Conservation (phyloP, 1,140 invertebrate genomes). For the Lordiphosa stackelbergi region DNA sequence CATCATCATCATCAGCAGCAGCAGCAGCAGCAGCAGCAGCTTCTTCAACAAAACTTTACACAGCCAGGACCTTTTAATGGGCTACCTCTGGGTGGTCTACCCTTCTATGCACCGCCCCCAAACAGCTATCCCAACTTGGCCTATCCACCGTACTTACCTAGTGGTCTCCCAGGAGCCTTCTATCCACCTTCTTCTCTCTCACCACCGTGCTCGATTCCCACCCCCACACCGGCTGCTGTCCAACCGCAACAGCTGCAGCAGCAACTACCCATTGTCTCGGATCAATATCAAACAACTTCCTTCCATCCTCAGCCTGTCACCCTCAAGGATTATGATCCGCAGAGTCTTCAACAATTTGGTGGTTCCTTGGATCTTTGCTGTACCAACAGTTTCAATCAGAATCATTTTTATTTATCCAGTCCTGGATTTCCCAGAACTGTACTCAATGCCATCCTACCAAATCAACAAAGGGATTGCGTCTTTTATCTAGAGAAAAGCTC, state of each 20-base stretch:
- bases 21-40: conserved; percentile 21
- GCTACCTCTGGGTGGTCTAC: not conserved
- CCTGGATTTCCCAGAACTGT: conserved; percentile 79
- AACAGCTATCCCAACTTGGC: conserved; percentile 4
- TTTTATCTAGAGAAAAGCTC: conserved; percentile 78
- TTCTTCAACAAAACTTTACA: conserved; percentile 25
- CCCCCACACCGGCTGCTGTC: conserved; percentile 2
- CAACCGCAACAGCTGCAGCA: conserved; percentile 31
- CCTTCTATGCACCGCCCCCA: conserved; percentile 2
- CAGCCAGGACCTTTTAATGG: conserved; percentile 19
- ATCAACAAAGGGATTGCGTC: conserved; percentile 77
- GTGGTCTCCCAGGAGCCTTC: not conserved
- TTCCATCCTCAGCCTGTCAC: conserved; percentile 44
- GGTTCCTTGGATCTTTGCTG: conserved; percentile 76
- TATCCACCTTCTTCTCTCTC: not conserved
- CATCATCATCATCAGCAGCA: conserved; percentile 36
- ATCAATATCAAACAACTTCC: conserved; percentile 51
- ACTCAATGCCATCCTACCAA: conserved; percentile 54
- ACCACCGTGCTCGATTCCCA: conserved; percentile 1
- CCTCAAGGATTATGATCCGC: conserved; percentile 59
- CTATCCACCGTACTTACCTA: not conserved
- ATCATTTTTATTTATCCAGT: conserved; percentile 79
- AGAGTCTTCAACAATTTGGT: conserved; percentile 48
- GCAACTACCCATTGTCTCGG: conserved; percentile 45
- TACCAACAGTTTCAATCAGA: conserved; percentile 73